Evolutionary conservation across 2,888 invertebrate genomes (phyloP), one percentile per base, ranked within the genome.

Genomic region (Plagiodera versicolora): DNA sequence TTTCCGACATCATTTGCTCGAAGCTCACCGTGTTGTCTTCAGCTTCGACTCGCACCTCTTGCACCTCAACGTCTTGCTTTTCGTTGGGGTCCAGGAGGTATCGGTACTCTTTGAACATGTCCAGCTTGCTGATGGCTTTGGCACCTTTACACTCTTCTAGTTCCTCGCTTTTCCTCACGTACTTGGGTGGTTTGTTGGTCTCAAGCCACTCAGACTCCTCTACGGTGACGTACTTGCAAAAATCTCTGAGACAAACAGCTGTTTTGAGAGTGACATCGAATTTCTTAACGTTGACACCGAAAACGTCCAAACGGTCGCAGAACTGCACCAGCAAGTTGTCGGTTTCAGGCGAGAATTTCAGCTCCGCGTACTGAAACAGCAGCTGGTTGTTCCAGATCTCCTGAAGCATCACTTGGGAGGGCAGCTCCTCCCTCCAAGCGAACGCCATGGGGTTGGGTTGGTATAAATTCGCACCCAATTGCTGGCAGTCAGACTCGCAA

Each of bases 181-280:
- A 64, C 44, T 55, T 58, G 0, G 58, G 28, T 0, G 61, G 62
- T 1, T 39, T 58, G 20, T 58, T 49, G 39, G 58, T 53, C 14
- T 61, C 19, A 11, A 61, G 20, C 73, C 73, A 74, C 6, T 69
- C 52, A 5, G 58, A 49, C 45, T 71, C 66, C n/a, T 69, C 63
- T 0, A 63, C 47, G 6, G 63, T 55, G 1, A 66, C 60, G 52
- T 71, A 75, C 61, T 65, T 69, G 60, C 75, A 74, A 48, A 75
- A 75, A 60, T 75, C 75, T 54, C 74, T 61, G 5, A 75, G 56
- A 56, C 75, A 73, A 20, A 74, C 61, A 0, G 74, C 73, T 4
- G 72, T 72, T 24, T 66, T 62, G 10, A 75, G 35, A 45, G 58
- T 55, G 35, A 67, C 66, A 16, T 72, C 61, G 61, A 63, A 72